These are phyloP conservation scores for Rhagium mordax DNA, from an alignment of 2,888 invertebrate genomes.

Conservation along the genomic window DNA sequence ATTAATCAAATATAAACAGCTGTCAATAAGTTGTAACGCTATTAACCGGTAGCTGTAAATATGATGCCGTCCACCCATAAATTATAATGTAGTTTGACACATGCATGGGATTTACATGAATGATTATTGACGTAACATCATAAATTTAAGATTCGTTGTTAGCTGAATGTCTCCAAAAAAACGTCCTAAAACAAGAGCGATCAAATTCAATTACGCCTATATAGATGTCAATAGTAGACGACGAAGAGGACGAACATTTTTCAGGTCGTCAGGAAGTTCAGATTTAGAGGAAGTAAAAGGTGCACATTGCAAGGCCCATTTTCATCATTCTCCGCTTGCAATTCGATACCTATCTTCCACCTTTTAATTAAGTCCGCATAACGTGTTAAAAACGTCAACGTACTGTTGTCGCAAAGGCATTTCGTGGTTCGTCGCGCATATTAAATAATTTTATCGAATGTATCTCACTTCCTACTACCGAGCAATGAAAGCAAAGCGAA, in stretches of 20 bases:
- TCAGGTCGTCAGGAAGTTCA: not conserved
- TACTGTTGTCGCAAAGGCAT: slow-evolving; percentile 46
- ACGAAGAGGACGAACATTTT: not conserved
- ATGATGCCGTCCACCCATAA: slow-evolving; percentile 4
- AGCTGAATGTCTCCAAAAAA: too few relatives aligned
- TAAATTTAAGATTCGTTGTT: not conserved
- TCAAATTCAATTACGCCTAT: too few relatives aligned
- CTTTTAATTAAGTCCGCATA: slow-evolving; percentile 27
- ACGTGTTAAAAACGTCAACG: slow-evolving; percentile 49
- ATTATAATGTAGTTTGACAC: slow-evolving; percentile 2
- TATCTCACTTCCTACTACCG: slow-evolving; percentile 30
- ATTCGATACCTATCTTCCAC: slow-evolving; percentile 26
- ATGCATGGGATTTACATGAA: not conserved
- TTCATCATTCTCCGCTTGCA: slow-evolving; percentile 9
- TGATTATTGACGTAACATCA: not conserved
- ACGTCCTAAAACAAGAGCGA: too few relatives aligned
- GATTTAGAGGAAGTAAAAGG: not conserved
- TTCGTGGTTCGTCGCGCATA: slow-evolving; percentile 52
- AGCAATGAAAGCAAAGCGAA: slow-evolving; percentile 11
- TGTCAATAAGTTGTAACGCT: slow-evolving; percentile 4
- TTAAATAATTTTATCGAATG: slow-evolving; percentile 47
- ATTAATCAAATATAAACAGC: slow-evolving; percentile 5
- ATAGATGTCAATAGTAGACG: too few relatives aligned
- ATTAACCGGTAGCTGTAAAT: not conserved
- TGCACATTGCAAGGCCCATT: not conserved